Base-by-base conservation (phyloP, 2,113 vertebrate species). In the Cinclus mexicanus region DNA sequence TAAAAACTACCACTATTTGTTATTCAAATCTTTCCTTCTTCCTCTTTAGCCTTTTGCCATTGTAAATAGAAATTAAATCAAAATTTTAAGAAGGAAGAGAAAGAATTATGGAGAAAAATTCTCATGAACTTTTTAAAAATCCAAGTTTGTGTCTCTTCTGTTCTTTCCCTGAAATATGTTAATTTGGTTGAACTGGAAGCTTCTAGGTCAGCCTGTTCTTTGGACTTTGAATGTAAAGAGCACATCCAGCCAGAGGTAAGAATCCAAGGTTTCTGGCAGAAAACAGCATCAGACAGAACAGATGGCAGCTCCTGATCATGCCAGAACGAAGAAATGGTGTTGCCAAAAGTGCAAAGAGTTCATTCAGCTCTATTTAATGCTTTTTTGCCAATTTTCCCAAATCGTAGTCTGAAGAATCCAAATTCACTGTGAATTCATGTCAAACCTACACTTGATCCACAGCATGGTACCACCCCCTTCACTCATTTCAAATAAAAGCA, bases 241-340 rank as follows among this genome's bases (percentile, higher is more conserved):
- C 19, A 63, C 28, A 61, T 74, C 39, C 46, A 91, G 69, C 33
- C 67, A 93, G 63, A 59, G 75, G 55, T 88, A 93, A 88, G 64
- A 78, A 90, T 90, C 70, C 78, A 88, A 95, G 55, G 29, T 85
- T 53, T 65, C 63, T 90, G 87, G 75, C 93, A 91, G 47, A 74
- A 90, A 63, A 31, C 68, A 80, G 50, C 71, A 84, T 56, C 72
- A 84, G 85, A 90, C 72, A 77, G 83, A 93, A 90, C 83, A 95
- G 94, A 96, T 77, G 94, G 87, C 71, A 93, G 59, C 39, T 90
- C 33, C 35, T 67, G 55, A 85, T 52, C 39, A 22, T 6, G 56
- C 39, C 71, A 88, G 59, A 83, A 74, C 59, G 35, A 93, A 65
- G 64, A 91, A 95, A 93, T 33, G 35, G 42, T 69, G 7, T 42